phyloP scores from a whole-genome alignment of 2,113 vertebrate species.

The Entelurus aequoreus region DNA sequence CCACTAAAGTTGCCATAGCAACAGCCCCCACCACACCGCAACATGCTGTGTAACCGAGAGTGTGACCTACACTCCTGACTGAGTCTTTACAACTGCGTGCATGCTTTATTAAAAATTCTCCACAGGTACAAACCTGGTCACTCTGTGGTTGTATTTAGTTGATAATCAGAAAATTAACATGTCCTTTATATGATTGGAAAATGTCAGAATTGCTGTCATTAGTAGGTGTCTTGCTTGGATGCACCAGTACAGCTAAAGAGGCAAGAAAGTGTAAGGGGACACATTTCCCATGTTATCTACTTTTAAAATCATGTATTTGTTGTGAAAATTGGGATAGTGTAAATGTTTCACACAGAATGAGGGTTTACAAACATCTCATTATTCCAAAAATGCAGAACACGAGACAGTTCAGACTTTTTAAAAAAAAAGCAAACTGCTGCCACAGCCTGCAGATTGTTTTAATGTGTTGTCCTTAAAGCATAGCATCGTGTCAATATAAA shows the following conservation, averaged over 20 bases:
- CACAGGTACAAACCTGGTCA: slow-evolving; percentile 10
- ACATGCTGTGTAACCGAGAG: slow-evolving; percentile 44
- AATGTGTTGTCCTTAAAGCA: neutral
- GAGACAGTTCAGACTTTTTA: neutral
- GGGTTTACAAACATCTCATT: neutral
- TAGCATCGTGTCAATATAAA: neutral
- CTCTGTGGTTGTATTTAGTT: neutral
- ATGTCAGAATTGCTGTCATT: too few relatives aligned
- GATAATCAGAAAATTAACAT: neutral
- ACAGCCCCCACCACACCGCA: slow-evolving; percentile 44
- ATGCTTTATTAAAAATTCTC: slow-evolving; percentile 45
- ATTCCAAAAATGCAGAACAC: neutral
- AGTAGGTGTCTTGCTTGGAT: too few relatives aligned
- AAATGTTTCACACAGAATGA: neutral
- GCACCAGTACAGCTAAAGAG: too few relatives aligned
- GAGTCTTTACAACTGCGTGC: slow-evolving; percentile 18
- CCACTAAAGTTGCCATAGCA: slow-evolving; percentile 54
- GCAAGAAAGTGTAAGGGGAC: neutral
- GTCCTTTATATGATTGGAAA: neutral
- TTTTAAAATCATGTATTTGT: neutral
- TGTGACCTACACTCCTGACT: slow-evolving; percentile 33
- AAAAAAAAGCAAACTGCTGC: neutral
- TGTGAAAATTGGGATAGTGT: neutral
- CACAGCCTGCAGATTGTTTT: neutral
- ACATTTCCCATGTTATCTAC: too few relatives aligned